A percentile compares a stretch with the other conserved stretches of the same genome.
Evolutionary conservation across 2,888 invertebrate genomes (phyloP).

Genomic region (Caenorhabditis sulstoni): DNA sequence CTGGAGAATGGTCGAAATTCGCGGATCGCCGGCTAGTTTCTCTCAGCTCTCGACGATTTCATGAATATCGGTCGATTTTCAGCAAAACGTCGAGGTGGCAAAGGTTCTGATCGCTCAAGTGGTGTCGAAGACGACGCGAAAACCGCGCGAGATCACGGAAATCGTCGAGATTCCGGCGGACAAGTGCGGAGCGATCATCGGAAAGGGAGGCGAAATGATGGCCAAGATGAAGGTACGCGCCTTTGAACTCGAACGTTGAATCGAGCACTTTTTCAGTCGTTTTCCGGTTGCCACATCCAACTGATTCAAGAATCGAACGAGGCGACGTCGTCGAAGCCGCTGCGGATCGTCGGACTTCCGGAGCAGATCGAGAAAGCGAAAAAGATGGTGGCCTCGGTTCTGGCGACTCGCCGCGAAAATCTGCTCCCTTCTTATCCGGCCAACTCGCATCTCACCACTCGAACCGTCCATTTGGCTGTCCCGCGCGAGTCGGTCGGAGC

Average conservation of each 20-base stretch:
- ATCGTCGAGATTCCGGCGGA: constrained; percentile 88
- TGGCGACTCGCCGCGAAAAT: constrained; percentile 23
- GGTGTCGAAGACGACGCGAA: too few relatives aligned
- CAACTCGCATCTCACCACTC: background rate
- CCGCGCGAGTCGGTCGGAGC: constrained; percentile 95
- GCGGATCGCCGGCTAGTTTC: too few relatives aligned
- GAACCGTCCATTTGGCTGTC: constrained; percentile 85
- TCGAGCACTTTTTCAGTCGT: constrained; percentile 82
- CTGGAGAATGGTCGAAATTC: too few relatives aligned
- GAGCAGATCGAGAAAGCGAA: constrained; percentile 89
- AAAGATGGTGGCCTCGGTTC: constrained; percentile 89
- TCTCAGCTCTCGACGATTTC: too few relatives aligned
- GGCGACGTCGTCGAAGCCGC: constrained; percentile 90
- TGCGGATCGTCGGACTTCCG: constrained; percentile 94
- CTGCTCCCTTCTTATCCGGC: too few relatives aligned
- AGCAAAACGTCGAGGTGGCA: too few relatives aligned
- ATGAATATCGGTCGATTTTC: too few relatives aligned
- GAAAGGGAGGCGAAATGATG: constrained; percentile 98
- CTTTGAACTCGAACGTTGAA: too few relatives aligned
- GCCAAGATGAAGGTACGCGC: constrained; percentile 85
- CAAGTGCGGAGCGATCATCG: constrained; percentile 97
- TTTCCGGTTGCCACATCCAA: constrained; percentile 99
- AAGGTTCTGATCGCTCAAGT: too few relatives aligned
- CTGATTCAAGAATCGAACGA: constrained; percentile 90
- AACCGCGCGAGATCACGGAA: too few relatives aligned